Evolutionary conservation across 1,140 invertebrate species (phyloP).

Genomic region (Fopius arisanus): DNA sequence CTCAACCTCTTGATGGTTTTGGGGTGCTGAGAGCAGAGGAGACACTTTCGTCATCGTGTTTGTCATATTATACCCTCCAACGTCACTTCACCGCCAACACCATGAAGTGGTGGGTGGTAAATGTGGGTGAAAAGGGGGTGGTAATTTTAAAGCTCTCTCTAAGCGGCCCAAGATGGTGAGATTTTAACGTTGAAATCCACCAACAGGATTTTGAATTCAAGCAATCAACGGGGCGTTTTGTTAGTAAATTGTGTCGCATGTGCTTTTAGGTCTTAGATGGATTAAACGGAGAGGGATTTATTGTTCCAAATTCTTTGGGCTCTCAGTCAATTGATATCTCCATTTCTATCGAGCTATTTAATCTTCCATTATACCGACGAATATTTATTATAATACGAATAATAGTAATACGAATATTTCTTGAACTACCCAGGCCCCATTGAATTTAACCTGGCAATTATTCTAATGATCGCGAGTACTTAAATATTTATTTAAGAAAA

Average conservation of each 20-base stretch:
- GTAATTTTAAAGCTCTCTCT: slow-evolving; percentile 20
- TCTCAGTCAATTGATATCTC: no score
- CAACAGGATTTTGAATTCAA: slow-evolving; percentile 8
- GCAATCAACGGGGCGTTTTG: background rate
- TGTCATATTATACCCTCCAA: slow-evolving; percentile 29
- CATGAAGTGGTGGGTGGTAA: background rate
- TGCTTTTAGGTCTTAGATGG: no score
- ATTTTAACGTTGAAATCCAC: background rate
- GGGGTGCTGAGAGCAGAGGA: background rate
- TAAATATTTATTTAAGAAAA: background rate
- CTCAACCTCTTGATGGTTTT: slow-evolving; percentile 5
- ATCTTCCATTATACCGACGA: no score
- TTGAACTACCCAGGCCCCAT: no score
- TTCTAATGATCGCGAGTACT: no score
- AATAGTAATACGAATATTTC: no score
- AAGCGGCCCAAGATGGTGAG: background rate
- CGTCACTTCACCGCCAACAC: slow-evolving; percentile 18
- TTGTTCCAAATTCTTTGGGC: no score
- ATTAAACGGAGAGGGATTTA: no score
- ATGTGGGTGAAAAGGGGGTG: background rate
- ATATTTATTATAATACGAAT: no score
- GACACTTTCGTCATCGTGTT: slow-evolving; percentile 31
- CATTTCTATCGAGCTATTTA: no score
- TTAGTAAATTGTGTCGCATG: background rate
- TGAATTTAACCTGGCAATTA: no score